A percentile compares a stretch with the other conserved stretches of the same genome.
These are phyloP conservation scores for Spilogale gracilis DNA, from an alignment of 2,113 vertebrate genomes.

Conservation along the genomic window DNA sequence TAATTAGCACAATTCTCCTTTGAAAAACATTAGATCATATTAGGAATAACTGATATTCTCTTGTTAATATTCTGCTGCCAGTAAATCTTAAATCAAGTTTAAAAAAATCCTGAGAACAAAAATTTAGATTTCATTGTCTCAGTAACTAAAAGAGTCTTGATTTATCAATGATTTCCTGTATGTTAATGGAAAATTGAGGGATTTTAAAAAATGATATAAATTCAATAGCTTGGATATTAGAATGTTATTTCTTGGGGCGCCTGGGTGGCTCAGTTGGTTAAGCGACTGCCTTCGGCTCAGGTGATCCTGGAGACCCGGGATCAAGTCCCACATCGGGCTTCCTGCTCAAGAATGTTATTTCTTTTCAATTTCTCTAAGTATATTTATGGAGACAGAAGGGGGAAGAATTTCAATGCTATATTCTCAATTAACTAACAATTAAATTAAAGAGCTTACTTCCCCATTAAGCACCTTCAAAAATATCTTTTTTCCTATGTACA, in stretches of 20 bases:
- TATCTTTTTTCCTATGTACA: not conserved
- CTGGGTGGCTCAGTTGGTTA: too few species aligned
- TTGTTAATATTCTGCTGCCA: not conserved
- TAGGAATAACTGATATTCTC: not conserved
- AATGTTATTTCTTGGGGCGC: not conserved
- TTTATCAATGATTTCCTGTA: not conserved
- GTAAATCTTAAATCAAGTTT: not conserved
- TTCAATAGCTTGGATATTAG: not conserved
- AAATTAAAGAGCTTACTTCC: not conserved
- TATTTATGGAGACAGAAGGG: not conserved
- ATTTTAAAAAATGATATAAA: not conserved
- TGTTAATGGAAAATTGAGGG: not conserved
- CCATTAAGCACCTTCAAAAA: not conserved
- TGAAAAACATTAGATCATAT: not conserved
- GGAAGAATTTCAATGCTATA: not conserved
- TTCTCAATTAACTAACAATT: not conserved
- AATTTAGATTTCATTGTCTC: not conserved
- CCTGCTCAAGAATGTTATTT: not conserved
- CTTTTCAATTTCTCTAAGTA: not conserved
- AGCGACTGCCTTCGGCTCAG: too few species aligned
- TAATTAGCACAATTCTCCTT: not conserved
- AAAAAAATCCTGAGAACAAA: not conserved
- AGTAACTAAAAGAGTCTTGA: not conserved
- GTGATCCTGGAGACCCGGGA: too few species aligned
- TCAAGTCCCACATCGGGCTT: too few species aligned